A percentile compares a stretch with the other conserved stretches of the same genome.
Conservation (phyloP, 2,888 invertebrate species). For the Plebejus argus region DNA sequence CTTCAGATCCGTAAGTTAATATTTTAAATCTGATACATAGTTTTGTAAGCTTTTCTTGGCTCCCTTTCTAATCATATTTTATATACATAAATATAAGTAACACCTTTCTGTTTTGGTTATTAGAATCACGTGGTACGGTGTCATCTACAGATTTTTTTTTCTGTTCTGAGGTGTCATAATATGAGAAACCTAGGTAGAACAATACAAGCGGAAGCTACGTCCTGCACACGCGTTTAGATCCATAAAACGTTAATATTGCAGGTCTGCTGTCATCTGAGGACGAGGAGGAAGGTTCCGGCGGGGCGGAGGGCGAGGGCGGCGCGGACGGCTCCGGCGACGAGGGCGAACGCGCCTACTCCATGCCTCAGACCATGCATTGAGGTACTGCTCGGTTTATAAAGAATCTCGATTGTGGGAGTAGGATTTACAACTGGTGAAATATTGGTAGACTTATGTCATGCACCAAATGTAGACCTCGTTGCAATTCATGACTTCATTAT, state of each 20-base stretch:
- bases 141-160: no score
- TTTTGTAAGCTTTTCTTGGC: no score
- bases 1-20: neutral
- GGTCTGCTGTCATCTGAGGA: constrained; percentile 83
- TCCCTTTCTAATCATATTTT: neutral
- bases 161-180: no score
- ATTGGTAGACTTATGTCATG: neutral
- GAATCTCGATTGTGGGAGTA: neutral
- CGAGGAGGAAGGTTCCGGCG: constrained; percentile 80
- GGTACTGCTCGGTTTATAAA: constrained; percentile 24
- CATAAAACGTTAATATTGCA: constrained; percentile 45
- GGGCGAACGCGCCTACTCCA: constrained; percentile 52
- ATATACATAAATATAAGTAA: no score
- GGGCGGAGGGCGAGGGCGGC: constrained; percentile 75
- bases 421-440: neutral
- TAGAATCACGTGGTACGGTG: no score
- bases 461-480: no score
- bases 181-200: no score
- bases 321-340: constrained; percentile 71
- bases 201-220: no score
- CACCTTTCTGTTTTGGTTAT: no score
- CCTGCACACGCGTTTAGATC: no score
- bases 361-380: constrained; percentile 64
- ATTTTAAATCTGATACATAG: no score
- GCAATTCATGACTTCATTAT: no score